Evolutionary conservation across 1,140 invertebrate species (phyloP).

Genomic region (Heterodera schachtii): DNA sequence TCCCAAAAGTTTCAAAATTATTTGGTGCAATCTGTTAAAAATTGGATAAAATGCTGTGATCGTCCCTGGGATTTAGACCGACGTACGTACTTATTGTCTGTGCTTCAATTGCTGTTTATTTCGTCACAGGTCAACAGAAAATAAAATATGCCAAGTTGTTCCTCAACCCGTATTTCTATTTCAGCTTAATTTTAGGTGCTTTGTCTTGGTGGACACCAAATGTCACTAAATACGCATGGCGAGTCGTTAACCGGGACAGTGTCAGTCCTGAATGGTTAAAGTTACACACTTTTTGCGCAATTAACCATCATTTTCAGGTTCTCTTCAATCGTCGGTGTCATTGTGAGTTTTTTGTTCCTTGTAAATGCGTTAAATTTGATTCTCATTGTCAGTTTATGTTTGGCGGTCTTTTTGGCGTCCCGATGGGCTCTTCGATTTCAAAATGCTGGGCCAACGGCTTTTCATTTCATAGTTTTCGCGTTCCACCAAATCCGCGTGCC

Average conservation of each 20-base stretch:
- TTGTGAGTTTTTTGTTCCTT: background rate
- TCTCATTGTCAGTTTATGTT: background rate
- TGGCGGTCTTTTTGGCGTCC: background rate
- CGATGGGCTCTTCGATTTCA: background rate
- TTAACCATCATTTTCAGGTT: background rate
- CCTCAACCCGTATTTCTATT: no score
- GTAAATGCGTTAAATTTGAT: no score
- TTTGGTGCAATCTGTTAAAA: no score
- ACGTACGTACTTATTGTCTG: background rate
- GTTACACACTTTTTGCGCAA: background rate
- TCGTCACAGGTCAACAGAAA: background rate
- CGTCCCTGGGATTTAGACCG: background rate
- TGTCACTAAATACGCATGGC: conserved; percentile 3
- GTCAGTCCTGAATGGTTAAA: background rate
- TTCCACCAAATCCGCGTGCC: background rate
- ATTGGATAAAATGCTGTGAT: no score
- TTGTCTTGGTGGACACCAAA: conserved; percentile 11
- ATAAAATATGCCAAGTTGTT: no score
- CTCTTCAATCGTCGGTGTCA: conserved; percentile 1
- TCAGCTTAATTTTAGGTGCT: background rate
- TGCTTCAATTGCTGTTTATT: conserved; percentile 12
- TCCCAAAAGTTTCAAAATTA: background rate
- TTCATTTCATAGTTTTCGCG: background rate
- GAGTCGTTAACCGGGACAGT: background rate
- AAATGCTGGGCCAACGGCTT: conserved; percentile 1